Conservation (phyloP, 2,888 invertebrate genomes). For the Smittia aterrima region DNA sequence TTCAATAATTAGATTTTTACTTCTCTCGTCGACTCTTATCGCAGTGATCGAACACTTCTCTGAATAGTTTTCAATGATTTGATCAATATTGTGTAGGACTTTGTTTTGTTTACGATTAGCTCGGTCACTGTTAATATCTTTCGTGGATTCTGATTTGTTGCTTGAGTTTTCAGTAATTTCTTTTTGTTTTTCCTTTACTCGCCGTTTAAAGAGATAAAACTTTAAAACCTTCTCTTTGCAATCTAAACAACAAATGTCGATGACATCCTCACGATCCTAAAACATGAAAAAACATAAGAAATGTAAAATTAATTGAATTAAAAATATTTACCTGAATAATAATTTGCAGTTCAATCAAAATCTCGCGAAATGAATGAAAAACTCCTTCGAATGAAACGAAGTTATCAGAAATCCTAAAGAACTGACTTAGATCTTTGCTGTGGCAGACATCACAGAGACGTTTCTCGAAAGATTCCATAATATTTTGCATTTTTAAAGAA, state of each 20-base stretch:
- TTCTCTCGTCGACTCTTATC: not conserved
- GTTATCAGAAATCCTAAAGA: too few relatives aligned
- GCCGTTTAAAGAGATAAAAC: slow-evolving; percentile 14
- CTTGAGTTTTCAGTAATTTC: not conserved
- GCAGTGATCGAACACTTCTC: not conserved
- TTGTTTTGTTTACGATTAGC: not conserved
- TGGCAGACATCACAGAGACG: too few relatives aligned
- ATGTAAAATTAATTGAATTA: too few relatives aligned
- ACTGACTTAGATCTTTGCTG: too few relatives aligned
- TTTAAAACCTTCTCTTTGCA: slow-evolving; percentile 9
- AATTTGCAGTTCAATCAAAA: not conserved
- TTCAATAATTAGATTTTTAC: not conserved
- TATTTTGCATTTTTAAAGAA: too few relatives aligned
- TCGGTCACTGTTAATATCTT: not conserved
- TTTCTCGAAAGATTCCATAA: too few relatives aligned
- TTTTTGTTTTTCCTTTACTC: not conserved
- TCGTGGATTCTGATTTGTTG: too few relatives aligned
- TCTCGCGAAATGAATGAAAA: not conserved
- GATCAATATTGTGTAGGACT: not conserved
- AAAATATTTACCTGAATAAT: too few relatives aligned
- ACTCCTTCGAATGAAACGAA: not conserved
- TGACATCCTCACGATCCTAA: not conserved
- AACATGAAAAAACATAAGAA: too few relatives aligned
- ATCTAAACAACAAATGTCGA: slow-evolving; percentile 1
- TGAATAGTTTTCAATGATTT: not conserved